Evolutionary conservation across 2,113 vertebrate genomes (phyloP).

Genomic region (Sinocyclocheilus anophthalmus): DNA sequence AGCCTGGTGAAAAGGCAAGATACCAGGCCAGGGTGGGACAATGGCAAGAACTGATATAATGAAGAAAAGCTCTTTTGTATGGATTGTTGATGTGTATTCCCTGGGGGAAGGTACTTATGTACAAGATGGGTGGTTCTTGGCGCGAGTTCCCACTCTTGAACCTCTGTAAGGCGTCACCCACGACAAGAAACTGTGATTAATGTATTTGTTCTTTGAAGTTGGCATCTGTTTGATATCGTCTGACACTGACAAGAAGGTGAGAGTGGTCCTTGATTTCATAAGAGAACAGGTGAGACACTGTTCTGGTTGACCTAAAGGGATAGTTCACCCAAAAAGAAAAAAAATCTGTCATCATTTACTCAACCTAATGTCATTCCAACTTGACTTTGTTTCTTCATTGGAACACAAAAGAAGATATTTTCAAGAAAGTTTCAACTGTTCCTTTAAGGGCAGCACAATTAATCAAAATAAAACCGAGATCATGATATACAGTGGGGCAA

Average conservation of each 20-base stretch:
- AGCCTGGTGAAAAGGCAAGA: slow-evolving; percentile 59
- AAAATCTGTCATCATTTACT: no score
- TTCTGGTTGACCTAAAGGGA: background rate
- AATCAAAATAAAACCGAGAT: background rate
- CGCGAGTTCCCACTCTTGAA: slow-evolving; percentile 67
- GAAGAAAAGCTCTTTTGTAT: slow-evolving; percentile 77
- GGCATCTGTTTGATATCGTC: slow-evolving; percentile 75
- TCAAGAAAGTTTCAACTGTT: no score
- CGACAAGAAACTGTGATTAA: slow-evolving; percentile 73
- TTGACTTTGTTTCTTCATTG: background rate
- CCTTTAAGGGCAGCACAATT: background rate
- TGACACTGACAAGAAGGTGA: slow-evolving; percentile 53
- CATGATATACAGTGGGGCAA: background rate
- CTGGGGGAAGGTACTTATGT: slow-evolving; percentile 70
- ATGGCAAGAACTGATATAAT: slow-evolving; percentile 60
- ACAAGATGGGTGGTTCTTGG: slow-evolving; percentile 74
- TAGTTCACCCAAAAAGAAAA: no score
- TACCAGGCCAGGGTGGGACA: slow-evolving; percentile 71
- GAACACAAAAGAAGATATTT: no score
- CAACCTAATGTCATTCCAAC: no score
- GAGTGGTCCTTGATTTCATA: slow-evolving; percentile 48
- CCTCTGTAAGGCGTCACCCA: slow-evolving; percentile 66
- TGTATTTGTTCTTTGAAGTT: slow-evolving; percentile 74
- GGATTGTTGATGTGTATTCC: slow-evolving; percentile 68
- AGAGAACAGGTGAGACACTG: background rate